Evolutionary conservation across 1,140 invertebrate species (phyloP).

Genomic region (Coenobita brevimanus): DNA sequence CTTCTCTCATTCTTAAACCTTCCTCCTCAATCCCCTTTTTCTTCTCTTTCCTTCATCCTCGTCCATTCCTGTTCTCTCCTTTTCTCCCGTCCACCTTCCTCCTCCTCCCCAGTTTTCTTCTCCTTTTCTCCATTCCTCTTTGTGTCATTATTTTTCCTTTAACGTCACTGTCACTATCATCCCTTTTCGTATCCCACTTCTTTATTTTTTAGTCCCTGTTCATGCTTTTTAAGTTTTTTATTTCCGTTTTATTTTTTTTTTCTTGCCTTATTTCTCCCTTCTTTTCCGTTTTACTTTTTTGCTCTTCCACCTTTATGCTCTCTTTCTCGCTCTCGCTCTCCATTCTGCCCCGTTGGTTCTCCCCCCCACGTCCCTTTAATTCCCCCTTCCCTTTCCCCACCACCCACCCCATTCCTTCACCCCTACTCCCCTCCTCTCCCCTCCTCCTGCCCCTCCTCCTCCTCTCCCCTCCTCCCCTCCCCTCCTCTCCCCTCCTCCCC

Average conservation of each 20-base stretch:
- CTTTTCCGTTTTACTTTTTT: no score
- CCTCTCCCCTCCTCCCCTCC: not conserved
- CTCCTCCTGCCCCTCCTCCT: not conserved
- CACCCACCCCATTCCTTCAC: not conserved
- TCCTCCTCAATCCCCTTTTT: not conserved
- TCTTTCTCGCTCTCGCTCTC: not conserved
- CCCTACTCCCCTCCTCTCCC: not conserved
- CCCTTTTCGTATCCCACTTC: no score
- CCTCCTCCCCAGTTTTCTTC: not conserved
- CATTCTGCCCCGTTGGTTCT: not conserved
- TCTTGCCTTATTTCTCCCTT: no score
- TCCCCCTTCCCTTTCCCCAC: not conserved
- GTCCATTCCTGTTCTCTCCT: not conserved
- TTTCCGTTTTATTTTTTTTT: no score
- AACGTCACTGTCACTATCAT: no score
- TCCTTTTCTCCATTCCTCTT: not conserved
- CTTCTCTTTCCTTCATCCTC: not conserved
- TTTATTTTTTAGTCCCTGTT: no score
- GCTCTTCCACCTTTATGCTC: no score
- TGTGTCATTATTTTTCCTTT: not conserved
- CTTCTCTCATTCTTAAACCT: not conserved
- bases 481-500: not conserved
- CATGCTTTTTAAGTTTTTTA: no score
- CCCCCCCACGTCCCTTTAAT: not conserved
- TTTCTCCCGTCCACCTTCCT: not conserved